Percentiles rank a stretch among this genome's conserved stretches.
phyloP scores from a whole-genome alignment of 2,888 invertebrate genomes.

The Noctuana brunneofusca region DNA sequence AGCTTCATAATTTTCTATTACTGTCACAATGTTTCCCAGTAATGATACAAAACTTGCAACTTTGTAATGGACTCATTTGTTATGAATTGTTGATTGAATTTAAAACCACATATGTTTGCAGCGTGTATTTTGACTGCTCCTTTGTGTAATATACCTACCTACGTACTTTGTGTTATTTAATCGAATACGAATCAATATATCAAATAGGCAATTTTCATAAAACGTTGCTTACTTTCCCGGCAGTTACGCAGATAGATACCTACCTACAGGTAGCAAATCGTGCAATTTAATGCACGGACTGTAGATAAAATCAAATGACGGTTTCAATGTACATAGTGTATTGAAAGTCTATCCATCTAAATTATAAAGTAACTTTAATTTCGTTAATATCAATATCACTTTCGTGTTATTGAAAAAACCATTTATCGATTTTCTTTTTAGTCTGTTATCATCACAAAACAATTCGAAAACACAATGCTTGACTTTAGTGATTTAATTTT shows the following conservation, averaged over 20 bases:
- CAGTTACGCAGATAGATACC: background rate
- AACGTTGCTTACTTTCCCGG: background rate
- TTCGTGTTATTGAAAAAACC: too few relatives aligned
- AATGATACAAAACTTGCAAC: conserved; percentile 7
- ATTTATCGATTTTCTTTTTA: too few relatives aligned
- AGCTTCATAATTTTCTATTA: conserved; percentile 26
- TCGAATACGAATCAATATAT: conserved; percentile 5
- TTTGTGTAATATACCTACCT: background rate
- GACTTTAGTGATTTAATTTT: too few relatives aligned
- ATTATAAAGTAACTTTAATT: background rate
- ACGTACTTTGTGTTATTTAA: background rate
- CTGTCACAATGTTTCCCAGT: background rate
- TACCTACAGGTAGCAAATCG: conserved; percentile 36
- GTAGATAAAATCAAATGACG: conserved; percentile 38
- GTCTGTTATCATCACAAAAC: too few relatives aligned
- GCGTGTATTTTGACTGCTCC: background rate
- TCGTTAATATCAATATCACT: too few relatives aligned
- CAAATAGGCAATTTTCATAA: conserved; percentile 11
- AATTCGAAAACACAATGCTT: too few relatives aligned
- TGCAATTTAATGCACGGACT: conserved; percentile 41
- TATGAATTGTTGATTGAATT: background rate
- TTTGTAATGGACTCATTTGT: conserved; percentile 11
- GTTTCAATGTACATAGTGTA: conserved; percentile 35
- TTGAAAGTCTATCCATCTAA: conserved; percentile 15
- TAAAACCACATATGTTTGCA: background rate